These are phyloP conservation scores for Noctua janthina DNA, from an alignment of 2,888 invertebrate genomes.

Conservation along the genomic window DNA sequence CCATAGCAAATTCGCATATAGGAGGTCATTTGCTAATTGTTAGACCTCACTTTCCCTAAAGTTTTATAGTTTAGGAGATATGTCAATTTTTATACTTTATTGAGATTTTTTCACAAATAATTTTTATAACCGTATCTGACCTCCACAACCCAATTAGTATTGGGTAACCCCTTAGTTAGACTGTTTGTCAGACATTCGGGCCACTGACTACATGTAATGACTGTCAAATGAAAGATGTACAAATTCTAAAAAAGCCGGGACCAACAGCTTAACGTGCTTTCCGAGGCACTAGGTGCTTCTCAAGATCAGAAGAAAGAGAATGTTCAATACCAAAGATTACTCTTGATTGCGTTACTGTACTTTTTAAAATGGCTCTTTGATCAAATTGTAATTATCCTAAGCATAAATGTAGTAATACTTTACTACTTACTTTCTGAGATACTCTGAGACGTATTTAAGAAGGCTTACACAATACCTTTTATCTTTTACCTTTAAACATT, in stretches of 20 bases:
- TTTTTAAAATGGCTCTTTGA: neutral
- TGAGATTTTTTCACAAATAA: no score
- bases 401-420: neutral
- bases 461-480: conserved; percentile 41
- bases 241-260: neutral
- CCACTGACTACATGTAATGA: neutral
- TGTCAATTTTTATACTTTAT: no score
- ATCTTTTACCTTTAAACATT: conserved; percentile 13
- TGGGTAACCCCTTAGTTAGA: neutral
- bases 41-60: no score
- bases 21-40: no score
- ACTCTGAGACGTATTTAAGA: conserved; percentile 17
- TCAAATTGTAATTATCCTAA: neutral
- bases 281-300: no score
- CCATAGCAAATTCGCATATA: no score
- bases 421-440: neutral
- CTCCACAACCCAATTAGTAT: neutral
- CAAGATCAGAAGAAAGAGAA: neutral
- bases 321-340: neutral
- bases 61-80: no score
- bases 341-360: neutral
- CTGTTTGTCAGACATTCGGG: neutral
- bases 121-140: no score
- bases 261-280: no score
- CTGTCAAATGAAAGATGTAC: neutral